Evolutionary conservation across 1,140 invertebrate genomes (phyloP).

Genomic region (Gryon sp.): DNA sequence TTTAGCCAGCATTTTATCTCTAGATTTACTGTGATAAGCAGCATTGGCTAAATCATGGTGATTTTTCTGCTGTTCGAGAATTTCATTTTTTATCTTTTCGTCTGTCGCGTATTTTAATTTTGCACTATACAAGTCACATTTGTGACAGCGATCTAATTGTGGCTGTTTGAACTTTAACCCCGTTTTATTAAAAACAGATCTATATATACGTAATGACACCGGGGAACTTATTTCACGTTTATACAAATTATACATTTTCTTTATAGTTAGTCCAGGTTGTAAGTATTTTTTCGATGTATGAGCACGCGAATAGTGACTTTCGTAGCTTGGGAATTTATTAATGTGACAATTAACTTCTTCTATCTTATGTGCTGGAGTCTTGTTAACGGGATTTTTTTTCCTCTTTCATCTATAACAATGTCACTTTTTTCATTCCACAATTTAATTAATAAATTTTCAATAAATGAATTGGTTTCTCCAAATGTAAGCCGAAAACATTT

Average conservation of each 20-base stretch:
- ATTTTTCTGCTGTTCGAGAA: neutral
- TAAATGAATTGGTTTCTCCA: too few relatives aligned
- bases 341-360: neutral
- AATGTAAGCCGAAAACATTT: too few relatives aligned
- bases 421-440: too few relatives aligned
- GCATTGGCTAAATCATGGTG: too few relatives aligned
- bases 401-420: too few relatives aligned
- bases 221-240: constrained; percentile 21
- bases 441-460: too few relatives aligned
- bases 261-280: constrained; percentile 11
- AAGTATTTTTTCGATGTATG: constrained; percentile 36
- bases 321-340: constrained; percentile 17
- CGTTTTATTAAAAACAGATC: constrained; percentile 38
- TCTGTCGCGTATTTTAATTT: constrained; percentile 38
- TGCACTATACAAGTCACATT: constrained; percentile 41
- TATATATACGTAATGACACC: constrained; percentile 41
- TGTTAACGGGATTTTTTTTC: neutral
- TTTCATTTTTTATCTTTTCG: constrained; percentile 13
- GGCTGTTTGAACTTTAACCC: constrained; percentile 61
- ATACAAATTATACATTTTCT: constrained; percentile 22
- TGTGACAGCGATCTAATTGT: constrained; percentile 60
- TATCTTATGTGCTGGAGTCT: neutral
- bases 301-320: constrained; percentile 23
- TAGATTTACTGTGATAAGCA: too few relatives aligned
- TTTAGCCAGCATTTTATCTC: too few relatives aligned